These are phyloP conservation scores for Microtus montanus DNA, from an alignment of 2,113 vertebrate species.

Conservation along the genomic window DNA sequence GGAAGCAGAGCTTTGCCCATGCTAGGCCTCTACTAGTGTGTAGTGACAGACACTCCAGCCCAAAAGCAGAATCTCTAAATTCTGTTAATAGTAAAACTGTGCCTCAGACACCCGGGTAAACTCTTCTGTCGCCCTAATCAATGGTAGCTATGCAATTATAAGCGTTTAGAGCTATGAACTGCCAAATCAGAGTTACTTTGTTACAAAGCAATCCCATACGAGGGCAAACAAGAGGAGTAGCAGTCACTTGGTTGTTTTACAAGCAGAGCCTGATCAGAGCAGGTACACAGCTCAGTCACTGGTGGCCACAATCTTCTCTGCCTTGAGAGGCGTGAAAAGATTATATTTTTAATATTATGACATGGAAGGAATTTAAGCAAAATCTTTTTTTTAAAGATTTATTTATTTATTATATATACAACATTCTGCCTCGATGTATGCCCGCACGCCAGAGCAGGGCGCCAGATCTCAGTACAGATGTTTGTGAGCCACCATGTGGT, in stretches of 20 bases:
- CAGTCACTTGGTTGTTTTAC: neutral
- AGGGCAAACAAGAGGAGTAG: neutral
- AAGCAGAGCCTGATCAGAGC: neutral
- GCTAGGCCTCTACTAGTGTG: no score
- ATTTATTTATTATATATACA: no score
- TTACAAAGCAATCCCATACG: neutral
- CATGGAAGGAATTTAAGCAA: neutral
- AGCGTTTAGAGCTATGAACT: neutral
- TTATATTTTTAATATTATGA: conserved; percentile 29
- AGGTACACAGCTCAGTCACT: neutral
- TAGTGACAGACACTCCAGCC: neutral
- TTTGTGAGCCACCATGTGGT: no score
- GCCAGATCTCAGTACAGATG: no score
- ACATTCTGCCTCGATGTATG: no score
- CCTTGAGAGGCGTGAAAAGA: neutral
- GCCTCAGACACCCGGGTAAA: neutral
- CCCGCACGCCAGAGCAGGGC: no score
- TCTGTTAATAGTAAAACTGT: neutral
- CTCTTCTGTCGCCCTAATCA: neutral
- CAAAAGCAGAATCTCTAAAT: neutral
- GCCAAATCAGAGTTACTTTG: neutral
- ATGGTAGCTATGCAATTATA: neutral
- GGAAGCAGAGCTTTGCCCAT: neutral
- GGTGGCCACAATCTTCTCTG: neutral
- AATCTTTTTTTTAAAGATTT: no score